Base-by-base conservation (phyloP, 1,140 invertebrate genomes). In the Zaprionus africanus region DNA sequence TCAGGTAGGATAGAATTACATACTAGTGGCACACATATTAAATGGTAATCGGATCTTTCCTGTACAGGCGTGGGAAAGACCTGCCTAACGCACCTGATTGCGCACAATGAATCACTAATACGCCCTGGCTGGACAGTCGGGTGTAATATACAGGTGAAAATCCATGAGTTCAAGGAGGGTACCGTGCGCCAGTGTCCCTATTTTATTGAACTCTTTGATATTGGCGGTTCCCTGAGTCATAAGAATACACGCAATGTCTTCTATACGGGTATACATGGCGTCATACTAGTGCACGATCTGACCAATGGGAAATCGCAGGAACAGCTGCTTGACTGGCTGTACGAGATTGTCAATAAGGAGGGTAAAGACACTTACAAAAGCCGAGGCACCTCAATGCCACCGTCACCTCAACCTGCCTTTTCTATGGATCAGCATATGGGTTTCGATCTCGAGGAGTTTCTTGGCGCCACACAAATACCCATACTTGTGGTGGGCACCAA, bases 181-280 rank as follows among this genome's bases (percentile, higher is more conserved):
- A 99, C 98, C 1, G 96, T 97, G 13, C 95, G 95, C 59, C 98
- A 99, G 91, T 96, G 96, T 78, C 96, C 96, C 26, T 99, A 97
- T 93, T 99, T 99, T 93, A 94, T 99, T 46, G 98, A 99, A 94
- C 94, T 99, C 24, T 99, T 98, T 96, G 99, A 99, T 92, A 95
- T 99, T 70, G 99, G 98, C 17, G 98, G 98, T 15, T 98, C 97
- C 76, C 96, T 96, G 80, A 97, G 95, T 86, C 98, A 99, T 93
- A 95, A 96, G 91, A 98, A 98, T 93, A 97, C 97, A 15, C 94
- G 98, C 91, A 95, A 96, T 76, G 97, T 99, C 15, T 99, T 99
- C 93, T 99, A 99, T 92, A 96, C 96, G 91, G 96, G 97, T 38
- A 96, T 97, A 72, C 97, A 99, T 94, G 99, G 98, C 73, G 97